phyloP scores from a whole-genome alignment of 2,797 vertebrate genomes.

The Tympanoctomys barrerae region DNA sequence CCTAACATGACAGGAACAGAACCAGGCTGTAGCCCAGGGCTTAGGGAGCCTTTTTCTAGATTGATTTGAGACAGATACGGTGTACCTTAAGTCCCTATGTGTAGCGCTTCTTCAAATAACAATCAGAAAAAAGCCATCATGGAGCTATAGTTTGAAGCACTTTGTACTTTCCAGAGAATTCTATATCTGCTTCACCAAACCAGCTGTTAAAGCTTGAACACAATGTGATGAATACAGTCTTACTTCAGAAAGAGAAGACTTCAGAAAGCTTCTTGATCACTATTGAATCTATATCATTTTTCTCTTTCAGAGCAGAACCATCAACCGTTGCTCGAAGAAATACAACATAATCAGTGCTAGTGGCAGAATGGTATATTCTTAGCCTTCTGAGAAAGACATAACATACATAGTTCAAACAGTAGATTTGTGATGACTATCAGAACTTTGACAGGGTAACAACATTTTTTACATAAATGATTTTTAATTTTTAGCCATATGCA shows the following conservation, averaged over 20 bases:
- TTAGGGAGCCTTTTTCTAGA: neutral
- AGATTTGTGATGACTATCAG: neutral
- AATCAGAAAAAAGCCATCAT: neutral
- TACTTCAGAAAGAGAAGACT: neutral
- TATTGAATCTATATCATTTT: slow-evolving; percentile 11
- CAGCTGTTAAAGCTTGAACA: neutral
- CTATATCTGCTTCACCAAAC: neutral
- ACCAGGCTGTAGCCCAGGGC: neutral
- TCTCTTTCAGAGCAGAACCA: slow-evolving; percentile 15
- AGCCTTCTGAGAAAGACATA: neutral
- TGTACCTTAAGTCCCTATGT: neutral
- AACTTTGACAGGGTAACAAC: slow-evolving; percentile 18
- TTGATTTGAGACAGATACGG: neutral
- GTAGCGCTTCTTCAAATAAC: neutral
- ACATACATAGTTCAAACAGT: slow-evolving; percentile 27
- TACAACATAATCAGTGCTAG: neutral
- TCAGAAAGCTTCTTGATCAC: slow-evolving; percentile 16
- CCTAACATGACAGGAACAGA: neutral
- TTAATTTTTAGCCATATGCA: neutral
- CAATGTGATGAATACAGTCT: neutral
- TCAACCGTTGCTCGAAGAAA: slow-evolving; percentile 55
- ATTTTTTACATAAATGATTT: slow-evolving; percentile 6
- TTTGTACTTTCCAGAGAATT: neutral
- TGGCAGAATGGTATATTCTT: slow-evolving; percentile 69
- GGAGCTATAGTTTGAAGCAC: neutral